These are phyloP conservation scores for Loripinus fragilis DNA, from an alignment of 2,888 invertebrate genomes.

Conservation along the genomic window DNA sequence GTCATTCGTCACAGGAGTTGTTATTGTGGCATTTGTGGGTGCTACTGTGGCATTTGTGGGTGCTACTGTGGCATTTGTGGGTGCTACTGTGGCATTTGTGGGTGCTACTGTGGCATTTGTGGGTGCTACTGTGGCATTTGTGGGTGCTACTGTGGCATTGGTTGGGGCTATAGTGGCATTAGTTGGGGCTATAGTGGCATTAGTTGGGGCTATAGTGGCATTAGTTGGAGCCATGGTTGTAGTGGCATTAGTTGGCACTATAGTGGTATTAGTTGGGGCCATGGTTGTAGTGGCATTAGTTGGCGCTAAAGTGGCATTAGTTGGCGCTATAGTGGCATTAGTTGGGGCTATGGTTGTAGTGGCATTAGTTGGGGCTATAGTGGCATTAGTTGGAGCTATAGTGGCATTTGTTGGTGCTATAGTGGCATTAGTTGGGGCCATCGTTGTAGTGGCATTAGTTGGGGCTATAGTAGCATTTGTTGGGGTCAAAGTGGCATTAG, in stretches of 20 bases:
- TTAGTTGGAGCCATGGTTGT: neutral
- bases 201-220: neutral
- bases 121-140: neutral
- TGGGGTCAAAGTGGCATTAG: too few species aligned
- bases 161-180: neutral
- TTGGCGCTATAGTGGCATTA: neutral
- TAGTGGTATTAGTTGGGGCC: constrained; percentile 20
- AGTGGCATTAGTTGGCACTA: neutral
- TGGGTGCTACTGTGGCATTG: neutral
- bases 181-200: neutral
- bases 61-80: constrained; percentile 5
- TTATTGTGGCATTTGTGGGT: constrained; percentile 11
- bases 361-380: too few species aligned
- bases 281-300: too few species aligned
- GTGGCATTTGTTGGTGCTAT: too few species aligned
- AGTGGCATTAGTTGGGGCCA: too few species aligned
- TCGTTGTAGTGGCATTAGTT: neutral
- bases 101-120: neutral
- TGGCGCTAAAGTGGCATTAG: too few species aligned
- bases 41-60: constrained; percentile 10
- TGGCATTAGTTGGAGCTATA: too few species aligned
- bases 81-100: constrained; percentile 1
- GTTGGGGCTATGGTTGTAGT: neutral
- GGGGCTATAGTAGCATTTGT: neutral
- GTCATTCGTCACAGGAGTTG: constrained; percentile 8